Evolutionary conservation across 1,140 invertebrate species (phyloP), one percentile per base, ranked within the genome.

Genomic region (Habropoda laboriosa): DNA sequence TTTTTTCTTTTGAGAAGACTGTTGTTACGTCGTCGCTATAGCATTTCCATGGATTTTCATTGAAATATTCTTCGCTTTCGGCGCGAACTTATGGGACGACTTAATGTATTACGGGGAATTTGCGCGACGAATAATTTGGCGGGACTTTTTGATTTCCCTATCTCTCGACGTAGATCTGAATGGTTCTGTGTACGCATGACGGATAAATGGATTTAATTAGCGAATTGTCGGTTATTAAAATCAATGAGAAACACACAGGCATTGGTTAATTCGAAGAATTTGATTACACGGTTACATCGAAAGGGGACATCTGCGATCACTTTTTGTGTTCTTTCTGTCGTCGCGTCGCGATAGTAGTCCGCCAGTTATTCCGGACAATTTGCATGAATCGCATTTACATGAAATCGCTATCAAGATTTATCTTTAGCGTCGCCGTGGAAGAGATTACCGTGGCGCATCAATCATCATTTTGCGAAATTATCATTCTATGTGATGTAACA

Each of bases 311-410:
- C 38, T 27, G n/a, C n/a, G 30, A n/a, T 32, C 21, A 16, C 21
- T 68, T 40, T 67, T 67, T 49, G 21, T 49, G 35, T 51, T 30
- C 47, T 67, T n/a, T 51, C 30, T 16, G 64, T 53, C 64, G 30
- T 51, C 47, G 47, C 24, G 18, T 38, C 64, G 30, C 13, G 64
- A 67, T 67, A 67, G 2, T 30, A 13, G 21, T 12, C 18, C n/a
- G 27, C 45, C 30, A 51, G 49, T 35, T 49, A n/a, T 67, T 49
- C 47, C 64, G 32, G n/a, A 42, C 57, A 74, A 63, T 74, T 74
- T 74, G 71, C 58, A 74, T 74, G 42, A 74, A 63, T 63, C 58
- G 71, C 58, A 63, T 74, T 74, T 63, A 74, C 58, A 74, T 74
- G 71, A 61, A 74, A 74, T 63, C 58, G 32, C 71, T 63, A 74